Base-by-base conservation (phyloP, 2,797 vertebrate species). In the Ctenochaetus hawaiiensis region DNA sequence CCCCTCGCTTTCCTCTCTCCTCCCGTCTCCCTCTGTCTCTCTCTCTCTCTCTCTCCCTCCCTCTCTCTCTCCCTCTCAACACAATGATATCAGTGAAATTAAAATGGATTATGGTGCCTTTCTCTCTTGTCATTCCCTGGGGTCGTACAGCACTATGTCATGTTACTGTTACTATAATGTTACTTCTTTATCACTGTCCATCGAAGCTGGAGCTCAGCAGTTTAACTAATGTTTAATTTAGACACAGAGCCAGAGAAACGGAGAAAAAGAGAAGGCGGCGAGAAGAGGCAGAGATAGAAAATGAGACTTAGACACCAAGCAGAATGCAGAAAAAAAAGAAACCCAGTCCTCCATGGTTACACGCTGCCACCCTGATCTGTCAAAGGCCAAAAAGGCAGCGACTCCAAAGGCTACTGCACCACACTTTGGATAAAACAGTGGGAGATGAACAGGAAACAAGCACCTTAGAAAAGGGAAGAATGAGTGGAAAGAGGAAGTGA, bases 41-140 rank as follows among this genome's bases (percentile, higher is more conserved):
- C 45, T 18, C 56, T 39, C 45, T 48, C 68, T 13, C 66, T 56
- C 69, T 78, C 71, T 71, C 65, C 67, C 26, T 4, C 26, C 2
- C 75, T 52, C 67, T 59, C 65, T 74, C 80, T 59, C 72, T 77
- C 78, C 62, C 71, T 44, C 72, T 80, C 72, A 34, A 71, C 75
- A 86, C 88, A 89, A 87, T 87, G 89, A 84, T 92, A 92, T 92
- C 88, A 86, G 89, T 83, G 68, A 91, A 91, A 92, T 92, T 91
- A 88, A 91, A 92, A 93, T 90, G 90, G 88, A 91, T 92, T 90
- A 90, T 83, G 68, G 85, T 3, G 83, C 74, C 66, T 81, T 82
- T 80, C 85, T 86, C 84, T 87, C 81, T 83, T 62, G 77, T 83
- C 82, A 76, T 86, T 87, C 92, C 89, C 89, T 49, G 75, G 82